Evolutionary conservation across 64 coral and sea anemone species (phyloP).

Genomic region (Stylophora pistillata): DNA sequence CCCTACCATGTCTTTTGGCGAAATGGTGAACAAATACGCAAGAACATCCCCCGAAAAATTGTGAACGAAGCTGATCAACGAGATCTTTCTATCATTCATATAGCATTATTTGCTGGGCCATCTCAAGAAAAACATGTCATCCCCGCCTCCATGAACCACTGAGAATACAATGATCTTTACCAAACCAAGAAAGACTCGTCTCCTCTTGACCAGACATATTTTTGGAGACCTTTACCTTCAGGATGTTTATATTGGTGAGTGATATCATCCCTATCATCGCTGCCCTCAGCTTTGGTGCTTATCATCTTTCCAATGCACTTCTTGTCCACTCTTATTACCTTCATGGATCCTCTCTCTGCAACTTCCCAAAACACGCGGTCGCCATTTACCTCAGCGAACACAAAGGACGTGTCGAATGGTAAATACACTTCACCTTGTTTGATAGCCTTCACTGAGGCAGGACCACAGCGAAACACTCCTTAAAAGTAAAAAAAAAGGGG

Average conservation of each 20-base stretch:
- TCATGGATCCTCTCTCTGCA: constrained; percentile 41
- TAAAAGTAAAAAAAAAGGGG: too few relatives aligned
- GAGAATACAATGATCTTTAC: too few relatives aligned
- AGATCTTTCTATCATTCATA: too few relatives aligned
- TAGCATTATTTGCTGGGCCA: too few relatives aligned
- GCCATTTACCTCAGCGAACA: constrained; percentile 70
- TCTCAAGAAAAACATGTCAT: too few relatives aligned
- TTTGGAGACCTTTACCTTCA: constrained; percentile 30
- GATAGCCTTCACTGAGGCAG: constrained; percentile 52
- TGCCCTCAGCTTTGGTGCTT: constrained; percentile 66
- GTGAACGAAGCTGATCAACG: too few relatives aligned
- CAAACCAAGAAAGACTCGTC: neutral
- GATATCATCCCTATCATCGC: constrained; percentile 40
- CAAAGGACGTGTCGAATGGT: constrained; percentile 45
- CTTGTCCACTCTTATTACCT: constrained; percentile 33
- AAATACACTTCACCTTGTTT: constrained; percentile 63
- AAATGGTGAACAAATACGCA: too few relatives aligned
- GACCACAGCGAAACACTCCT: constrained; percentile 63
- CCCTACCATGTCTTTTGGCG: too few relatives aligned
- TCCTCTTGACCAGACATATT: neutral
- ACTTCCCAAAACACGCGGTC: constrained; percentile 60
- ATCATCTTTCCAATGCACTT: constrained; percentile 58
- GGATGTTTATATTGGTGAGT: constrained; percentile 60
- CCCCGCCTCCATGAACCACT: too few relatives aligned
- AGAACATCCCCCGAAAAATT: too few relatives aligned